Conservation (phyloP, 2,113 vertebrate species). For the Engraulis encrasicolus region DNA sequence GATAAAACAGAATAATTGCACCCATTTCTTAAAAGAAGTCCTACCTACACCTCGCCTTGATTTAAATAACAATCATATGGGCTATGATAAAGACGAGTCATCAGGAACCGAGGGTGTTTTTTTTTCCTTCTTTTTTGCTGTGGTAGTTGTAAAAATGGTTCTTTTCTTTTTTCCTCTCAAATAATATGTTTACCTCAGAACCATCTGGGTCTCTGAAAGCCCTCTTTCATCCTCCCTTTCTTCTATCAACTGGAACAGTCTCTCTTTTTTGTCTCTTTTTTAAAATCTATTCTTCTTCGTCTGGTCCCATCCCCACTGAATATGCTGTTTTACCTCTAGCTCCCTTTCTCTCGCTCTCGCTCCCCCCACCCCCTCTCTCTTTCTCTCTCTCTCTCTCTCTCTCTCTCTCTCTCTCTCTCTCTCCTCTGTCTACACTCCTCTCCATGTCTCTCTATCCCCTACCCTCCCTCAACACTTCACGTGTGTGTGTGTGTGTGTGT, state of each 20-base stretch:
- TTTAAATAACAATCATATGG: constrained; percentile 14
- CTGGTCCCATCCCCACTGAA: too few species aligned
- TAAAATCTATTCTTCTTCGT: too few species aligned
- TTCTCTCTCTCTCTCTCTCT: neutral
- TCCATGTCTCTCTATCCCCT: too few species aligned
- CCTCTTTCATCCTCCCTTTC: too few species aligned
- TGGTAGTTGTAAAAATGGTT: neutral
- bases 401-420: neutral
- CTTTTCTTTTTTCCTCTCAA: neutral
- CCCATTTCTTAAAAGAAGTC: constrained; percentile 7
- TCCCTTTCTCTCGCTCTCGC: too few species aligned
- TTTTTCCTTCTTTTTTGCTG: neutral
- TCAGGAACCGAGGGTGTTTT: neutral
- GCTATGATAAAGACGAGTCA: neutral
- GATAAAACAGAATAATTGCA: constrained; percentile 30
- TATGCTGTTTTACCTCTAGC: too few species aligned
- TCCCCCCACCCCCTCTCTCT: neutral
- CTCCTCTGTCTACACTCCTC: too few species aligned
- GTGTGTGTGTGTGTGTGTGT: too few species aligned
- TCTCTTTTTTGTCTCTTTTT: too few species aligned
- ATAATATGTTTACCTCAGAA: neutral
- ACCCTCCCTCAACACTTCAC: neutral
- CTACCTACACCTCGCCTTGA: neutral
- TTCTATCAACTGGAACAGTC: too few species aligned
- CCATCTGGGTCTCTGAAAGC: neutral